phyloP scores from a whole-genome alignment of 2,888 invertebrate species.

The Oscheius sp. region DNA sequence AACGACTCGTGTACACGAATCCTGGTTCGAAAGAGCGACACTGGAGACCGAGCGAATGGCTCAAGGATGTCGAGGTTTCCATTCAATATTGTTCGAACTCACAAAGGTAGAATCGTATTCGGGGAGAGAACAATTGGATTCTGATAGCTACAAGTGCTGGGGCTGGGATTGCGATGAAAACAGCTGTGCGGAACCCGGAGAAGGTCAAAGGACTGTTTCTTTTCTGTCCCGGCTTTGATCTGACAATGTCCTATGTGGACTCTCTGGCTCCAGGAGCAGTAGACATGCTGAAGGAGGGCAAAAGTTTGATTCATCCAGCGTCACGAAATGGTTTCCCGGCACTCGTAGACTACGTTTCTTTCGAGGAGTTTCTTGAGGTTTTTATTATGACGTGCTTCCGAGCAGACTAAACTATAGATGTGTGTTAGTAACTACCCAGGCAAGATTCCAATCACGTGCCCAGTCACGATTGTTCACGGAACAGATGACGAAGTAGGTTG shows the following conservation, averaged over 20 bases:
- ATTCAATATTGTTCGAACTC: not conserved
- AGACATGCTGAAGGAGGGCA: conserved; percentile 23
- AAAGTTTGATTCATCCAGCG: conserved; percentile 48
- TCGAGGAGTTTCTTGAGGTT: conserved; percentile 48
- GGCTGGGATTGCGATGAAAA: conserved; percentile 47
- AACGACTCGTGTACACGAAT: conserved; percentile 48
- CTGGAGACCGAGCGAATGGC: conserved; percentile 53
- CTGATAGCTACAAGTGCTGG: conserved; percentile 53
- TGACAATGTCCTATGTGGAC: conserved; percentile 47
- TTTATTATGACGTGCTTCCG: not conserved
- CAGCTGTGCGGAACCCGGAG: conserved; percentile 41
- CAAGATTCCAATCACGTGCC: conserved; percentile 46
- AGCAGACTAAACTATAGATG: conserved; percentile 38
- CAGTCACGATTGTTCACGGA: conserved; percentile 51
- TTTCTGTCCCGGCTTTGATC: conserved; percentile 50
- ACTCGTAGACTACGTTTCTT: conserved; percentile 39
- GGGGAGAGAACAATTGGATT: conserved; percentile 44
- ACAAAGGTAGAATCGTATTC: not conserved
- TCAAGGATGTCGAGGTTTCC: conserved; percentile 45
- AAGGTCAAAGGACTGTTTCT: conserved; percentile 48
- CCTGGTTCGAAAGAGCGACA: conserved; percentile 46
- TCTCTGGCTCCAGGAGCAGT: conserved; percentile 45
- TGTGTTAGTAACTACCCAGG: conserved; percentile 35
- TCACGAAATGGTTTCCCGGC: conserved; percentile 52
- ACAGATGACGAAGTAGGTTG: conserved; percentile 41